A percentile compares a stretch with the other conserved stretches of the same genome.
phyloP scores from a whole-genome alignment of 2,113 vertebrate genomes.

The Etheostoma cragini region DNA sequence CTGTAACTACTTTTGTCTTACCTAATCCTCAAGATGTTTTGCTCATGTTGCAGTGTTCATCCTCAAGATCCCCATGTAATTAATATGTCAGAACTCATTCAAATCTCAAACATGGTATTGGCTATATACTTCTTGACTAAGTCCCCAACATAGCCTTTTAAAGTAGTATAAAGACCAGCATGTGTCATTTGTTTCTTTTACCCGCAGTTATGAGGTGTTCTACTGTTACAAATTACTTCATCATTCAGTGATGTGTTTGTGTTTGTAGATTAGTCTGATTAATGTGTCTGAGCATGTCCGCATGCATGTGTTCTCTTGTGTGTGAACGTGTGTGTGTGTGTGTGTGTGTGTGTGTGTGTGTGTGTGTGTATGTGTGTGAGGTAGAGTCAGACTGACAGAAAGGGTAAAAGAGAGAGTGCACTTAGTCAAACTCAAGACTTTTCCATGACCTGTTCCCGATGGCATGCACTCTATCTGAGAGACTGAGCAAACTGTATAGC shows the following conservation, averaged over 20 bases:
- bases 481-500: conserved; percentile 74
- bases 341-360: conserved; percentile 47
- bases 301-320: conserved; percentile 31
- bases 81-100: conserved; percentile 43
- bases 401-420: conserved; percentile 70
- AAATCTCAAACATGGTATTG: conserved; percentile 31
- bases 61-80: conserved; percentile 3
- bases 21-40: conserved; percentile 23
- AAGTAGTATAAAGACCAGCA: conserved; percentile 68
- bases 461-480: conserved; percentile 84
- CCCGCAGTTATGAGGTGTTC: conserved; percentile 66
- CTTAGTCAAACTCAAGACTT: conserved; percentile 82
- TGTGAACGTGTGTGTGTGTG: conserved; percentile 15
- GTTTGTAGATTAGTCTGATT: conserved; percentile 27
- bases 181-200: conserved; percentile 79
- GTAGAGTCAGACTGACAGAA: conserved; percentile 70
- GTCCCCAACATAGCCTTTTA: conserved; percentile 71
- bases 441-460: conserved; percentile 83
- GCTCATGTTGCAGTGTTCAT: conserved; percentile 8
- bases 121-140: conserved; percentile 52
- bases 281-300: conserved; percentile 61
- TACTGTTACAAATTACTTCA: conserved; percentile 79
- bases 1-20: conserved; percentile 8
- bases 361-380: conserved; percentile 43
- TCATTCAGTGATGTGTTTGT: conserved; percentile 77